Evolutionary conservation across 2,888 invertebrate genomes (phyloP), one percentile per base, ranked within the genome.

Genomic region (Itoplectis maculator): DNA sequence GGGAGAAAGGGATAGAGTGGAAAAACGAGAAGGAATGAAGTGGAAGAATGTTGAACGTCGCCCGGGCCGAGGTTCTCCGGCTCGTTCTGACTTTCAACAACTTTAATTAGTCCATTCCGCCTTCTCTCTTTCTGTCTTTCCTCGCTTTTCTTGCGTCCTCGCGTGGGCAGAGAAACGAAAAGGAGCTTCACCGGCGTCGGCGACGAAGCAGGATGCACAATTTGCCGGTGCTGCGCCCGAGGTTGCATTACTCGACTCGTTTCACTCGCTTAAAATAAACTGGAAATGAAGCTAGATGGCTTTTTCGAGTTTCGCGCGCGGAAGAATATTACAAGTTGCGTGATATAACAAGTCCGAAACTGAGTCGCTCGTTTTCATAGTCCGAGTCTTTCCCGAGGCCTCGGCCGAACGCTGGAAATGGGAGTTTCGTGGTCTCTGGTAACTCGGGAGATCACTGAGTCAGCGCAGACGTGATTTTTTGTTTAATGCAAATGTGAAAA

Each of bases 41-140:
- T 79, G 79, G 76, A 81, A 82, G 84, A 77, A 81, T 83, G 81
- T 79, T 79, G 80, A 73, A 82, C 82, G 82, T 74, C 56, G 65
- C 61, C 45, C 59, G 51, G 35, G 63, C n/a, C 37, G 65, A 54
- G 68, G 45, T 59, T 47, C 68, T 59, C 47, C 65, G 69, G 47
- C 49, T 42, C 65, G 29, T 29, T 45, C 82, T 82, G 79, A 82
- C 82, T 82, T 82, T 79, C 79, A 82, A 79, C 82, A 82, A 82
- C 82, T 82, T 82, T 82, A 82, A 82, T 82, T 79, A 82, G 82
- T 82, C 78, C 79, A 68, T 82, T 79, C 56, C 75, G 61, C 72
- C 51, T 79, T 54, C 68, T 15, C 18, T 20, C 29, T 29, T 29
- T 29, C 29, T 29, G 3, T 29, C 29, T 29, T 5, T 29, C 29